A percentile compares a stretch with the other conserved stretches of the same genome.
Conservation (phyloP, 2,888 invertebrate species). For the Ischnura elegans region DNA sequence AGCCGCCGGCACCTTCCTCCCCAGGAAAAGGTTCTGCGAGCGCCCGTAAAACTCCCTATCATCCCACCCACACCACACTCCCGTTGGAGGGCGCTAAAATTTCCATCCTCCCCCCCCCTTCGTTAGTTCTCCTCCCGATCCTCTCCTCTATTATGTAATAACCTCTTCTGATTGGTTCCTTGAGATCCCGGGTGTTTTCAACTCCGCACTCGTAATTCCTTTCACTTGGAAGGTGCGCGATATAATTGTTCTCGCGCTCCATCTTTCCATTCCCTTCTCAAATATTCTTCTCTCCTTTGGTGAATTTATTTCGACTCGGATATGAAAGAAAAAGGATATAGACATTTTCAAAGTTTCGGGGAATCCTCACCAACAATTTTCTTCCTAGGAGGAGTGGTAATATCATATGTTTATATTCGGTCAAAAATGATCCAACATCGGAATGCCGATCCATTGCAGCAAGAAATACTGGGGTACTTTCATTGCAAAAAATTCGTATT, state of each 20-base stretch:
- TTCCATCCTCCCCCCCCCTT: not conserved
- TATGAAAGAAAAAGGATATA: no score
- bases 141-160: slow-evolving; percentile 17
- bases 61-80: no score
- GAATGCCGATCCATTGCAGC: no score
- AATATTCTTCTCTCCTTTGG: not conserved
- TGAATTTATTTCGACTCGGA: no score
- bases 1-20: not conserved
- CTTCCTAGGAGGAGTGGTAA: no score
- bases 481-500: no score
- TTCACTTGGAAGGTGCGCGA: slow-evolving; percentile 3
- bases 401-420: no score
- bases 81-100: not conserved
- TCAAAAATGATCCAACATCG: no score
- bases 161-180: slow-evolving; percentile 61
- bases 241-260: not conserved
- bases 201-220: not conserved
- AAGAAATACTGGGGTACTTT: no score
- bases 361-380: no score
- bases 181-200: slow-evolving; percentile 56
- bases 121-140: not conserved
- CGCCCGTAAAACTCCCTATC: slow-evolving; percentile 11
- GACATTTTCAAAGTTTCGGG: no score
- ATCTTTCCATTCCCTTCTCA: not conserved
- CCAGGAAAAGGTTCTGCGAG: no score